phyloP scores from a whole-genome alignment of 2,113 vertebrate species.

The Cyprinodon variegatus region DNA sequence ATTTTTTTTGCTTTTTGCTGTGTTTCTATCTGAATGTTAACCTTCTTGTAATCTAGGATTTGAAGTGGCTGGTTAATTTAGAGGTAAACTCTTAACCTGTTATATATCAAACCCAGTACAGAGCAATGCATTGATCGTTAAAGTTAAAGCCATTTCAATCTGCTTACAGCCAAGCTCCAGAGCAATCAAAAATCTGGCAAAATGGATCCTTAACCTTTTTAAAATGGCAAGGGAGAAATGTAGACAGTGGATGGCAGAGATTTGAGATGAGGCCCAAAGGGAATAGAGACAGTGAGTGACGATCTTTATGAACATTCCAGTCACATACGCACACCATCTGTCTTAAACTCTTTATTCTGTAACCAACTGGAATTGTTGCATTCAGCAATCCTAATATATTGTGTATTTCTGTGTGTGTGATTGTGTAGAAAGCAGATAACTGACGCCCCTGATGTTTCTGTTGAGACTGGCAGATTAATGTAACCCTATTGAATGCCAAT shows the following conservation, averaged over 20 bases:
- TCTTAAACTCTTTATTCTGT: constrained; percentile 13
- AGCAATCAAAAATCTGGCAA: constrained; percentile 13
- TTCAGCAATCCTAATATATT: constrained; percentile 41
- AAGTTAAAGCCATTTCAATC: neutral
- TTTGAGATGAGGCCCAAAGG: constrained; percentile 39
- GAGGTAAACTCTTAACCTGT: neutral
- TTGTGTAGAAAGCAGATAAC: constrained; percentile 31
- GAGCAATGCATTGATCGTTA: neutral
- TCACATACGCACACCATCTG: constrained; percentile 25
- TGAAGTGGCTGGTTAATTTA: neutral
- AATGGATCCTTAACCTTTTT: constrained; percentile 54
- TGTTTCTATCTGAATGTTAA: neutral
- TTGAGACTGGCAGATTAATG: constrained; percentile 44
- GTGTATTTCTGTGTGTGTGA: constrained; percentile 7
- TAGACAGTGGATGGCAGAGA: constrained; percentile 21
- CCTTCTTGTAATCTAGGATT: neutral
- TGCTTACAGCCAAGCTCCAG: neutral
- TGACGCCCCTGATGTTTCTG: constrained; percentile 46
- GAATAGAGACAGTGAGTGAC: constrained; percentile 61
- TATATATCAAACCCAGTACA: neutral
- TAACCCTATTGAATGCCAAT: constrained; percentile 57
- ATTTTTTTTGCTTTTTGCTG: neutral
- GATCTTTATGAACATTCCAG: constrained; percentile 38
- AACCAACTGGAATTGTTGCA: constrained; percentile 5
- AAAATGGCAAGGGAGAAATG: constrained; percentile 52